Conservation (phyloP, 2,113 vertebrate genomes). For the Catharus fuscescens region DNA sequence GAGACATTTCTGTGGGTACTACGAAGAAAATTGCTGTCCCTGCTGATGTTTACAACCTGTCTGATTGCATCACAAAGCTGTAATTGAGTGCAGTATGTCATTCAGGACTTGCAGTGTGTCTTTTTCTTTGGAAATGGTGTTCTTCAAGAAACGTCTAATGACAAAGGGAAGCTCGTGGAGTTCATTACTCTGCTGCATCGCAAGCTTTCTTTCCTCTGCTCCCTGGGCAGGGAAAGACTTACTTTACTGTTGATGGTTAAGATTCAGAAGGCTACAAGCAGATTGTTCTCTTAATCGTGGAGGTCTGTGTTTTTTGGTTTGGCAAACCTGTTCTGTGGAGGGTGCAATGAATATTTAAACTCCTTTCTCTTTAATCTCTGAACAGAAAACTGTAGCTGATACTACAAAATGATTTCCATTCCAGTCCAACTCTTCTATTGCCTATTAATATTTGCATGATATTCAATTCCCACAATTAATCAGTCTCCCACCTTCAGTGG, state of each 20-base stretch:
- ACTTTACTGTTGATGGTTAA: neutral
- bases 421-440: neutral
- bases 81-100: neutral
- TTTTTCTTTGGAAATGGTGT: slow-evolving; percentile 4
- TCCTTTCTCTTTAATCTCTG: neutral
- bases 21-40: slow-evolving; percentile 29
- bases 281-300: neutral
- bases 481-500: neutral
- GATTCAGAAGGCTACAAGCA: neutral
- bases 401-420: neutral
- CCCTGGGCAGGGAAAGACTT: neutral
- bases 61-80: slow-evolving; percentile 17
- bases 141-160: neutral
- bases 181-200: slow-evolving; percentile 36
- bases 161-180: neutral
- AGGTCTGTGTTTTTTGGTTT: neutral
- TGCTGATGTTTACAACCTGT: slow-evolving; percentile 36
- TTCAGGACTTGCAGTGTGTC: neutral
- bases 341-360: neutral
- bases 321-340: neutral
- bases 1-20: neutral
- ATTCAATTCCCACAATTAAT: neutral
- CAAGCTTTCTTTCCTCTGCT: neutral
- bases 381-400: neutral
- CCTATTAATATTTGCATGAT: neutral